Evolutionary conservation across 2,888 invertebrate species (phyloP).

Genomic region (Hecatera dysodea): DNA sequence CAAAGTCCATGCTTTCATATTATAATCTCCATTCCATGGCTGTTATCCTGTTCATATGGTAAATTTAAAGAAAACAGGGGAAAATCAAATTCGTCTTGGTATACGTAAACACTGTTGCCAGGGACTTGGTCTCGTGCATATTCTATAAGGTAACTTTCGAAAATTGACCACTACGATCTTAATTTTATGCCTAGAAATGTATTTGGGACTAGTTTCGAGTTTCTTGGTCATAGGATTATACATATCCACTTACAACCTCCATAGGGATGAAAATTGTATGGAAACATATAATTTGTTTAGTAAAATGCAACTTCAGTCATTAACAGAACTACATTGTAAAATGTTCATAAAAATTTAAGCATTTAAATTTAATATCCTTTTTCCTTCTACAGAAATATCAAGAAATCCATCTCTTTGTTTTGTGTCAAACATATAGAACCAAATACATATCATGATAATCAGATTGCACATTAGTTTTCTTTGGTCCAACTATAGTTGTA

Average conservation of each 20-base stretch:
- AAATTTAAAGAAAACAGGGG: background rate
- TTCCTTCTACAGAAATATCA: too few relatives aligned
- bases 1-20: constrained; percentile 63
- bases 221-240: background rate
- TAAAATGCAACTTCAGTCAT: background rate
- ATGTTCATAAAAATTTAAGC: background rate
- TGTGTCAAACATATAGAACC: background rate
- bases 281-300: background rate
- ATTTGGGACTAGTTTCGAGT: background rate
- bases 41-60: background rate
- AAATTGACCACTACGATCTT: background rate
- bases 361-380: too few relatives aligned
- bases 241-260: background rate
- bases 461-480: background rate
- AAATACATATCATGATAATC: background rate
- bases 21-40: constrained; percentile 13
- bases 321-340: background rate
- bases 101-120: background rate
- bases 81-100: too few relatives aligned
- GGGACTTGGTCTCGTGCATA: background rate
- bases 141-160: background rate
- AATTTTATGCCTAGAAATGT: background rate
- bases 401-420: background rate
- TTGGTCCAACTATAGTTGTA: background rate
- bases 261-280: background rate